Base-by-base conservation (phyloP, 2,797 vertebrate genomes). In the Podarcis siculus region DNA sequence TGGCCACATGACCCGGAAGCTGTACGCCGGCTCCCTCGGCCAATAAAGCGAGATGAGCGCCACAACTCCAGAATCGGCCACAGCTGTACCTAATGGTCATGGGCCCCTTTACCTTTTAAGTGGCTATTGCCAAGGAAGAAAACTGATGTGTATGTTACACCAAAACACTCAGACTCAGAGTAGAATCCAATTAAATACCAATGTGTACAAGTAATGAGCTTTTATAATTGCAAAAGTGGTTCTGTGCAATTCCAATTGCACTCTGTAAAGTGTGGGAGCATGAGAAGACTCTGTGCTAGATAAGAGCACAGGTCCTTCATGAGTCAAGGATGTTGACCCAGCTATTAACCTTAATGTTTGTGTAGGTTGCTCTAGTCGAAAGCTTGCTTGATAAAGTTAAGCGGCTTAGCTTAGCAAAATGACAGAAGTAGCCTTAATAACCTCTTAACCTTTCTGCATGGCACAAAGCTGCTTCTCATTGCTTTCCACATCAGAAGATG, bases 261-360 rank as follows among this genome's bases (percentile, higher is more conserved):
- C 13, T 42, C 55, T 87, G 39, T 21, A 85, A 75, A 37, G 39
- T 37, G 39, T 80, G 55, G 8, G 32, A 27, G 9, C 25, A 27
- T 32, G 9, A 79, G 45, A 79, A 69, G 49, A 15, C 35, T 88
- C 30, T 69, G 45, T 88, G 35, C 32, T 83, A 83, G 67, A 73
- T 82, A 85, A 81, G 17, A 76, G 4, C 42, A 45, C 32, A 75
- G 25, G 25, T 81, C 55, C 94, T 94, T 95, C 90, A 81, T 58
- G 39, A 85, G 39, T 80, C 35, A 95, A 94, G 89, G 86, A 94
- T 94, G 87, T 94, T 94, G 93, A 94, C 93, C 93, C 90, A 87
- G 91, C 93, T 94, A 93, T 89, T 86, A 83, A 88, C 90, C 80
- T 89, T 93, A 93, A 92, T 89, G 89, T 87, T 67, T 83, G 81